phyloP scores from a whole-genome alignment of 2,797 vertebrate species.

The Gymnoscopelus braueri region DNA sequence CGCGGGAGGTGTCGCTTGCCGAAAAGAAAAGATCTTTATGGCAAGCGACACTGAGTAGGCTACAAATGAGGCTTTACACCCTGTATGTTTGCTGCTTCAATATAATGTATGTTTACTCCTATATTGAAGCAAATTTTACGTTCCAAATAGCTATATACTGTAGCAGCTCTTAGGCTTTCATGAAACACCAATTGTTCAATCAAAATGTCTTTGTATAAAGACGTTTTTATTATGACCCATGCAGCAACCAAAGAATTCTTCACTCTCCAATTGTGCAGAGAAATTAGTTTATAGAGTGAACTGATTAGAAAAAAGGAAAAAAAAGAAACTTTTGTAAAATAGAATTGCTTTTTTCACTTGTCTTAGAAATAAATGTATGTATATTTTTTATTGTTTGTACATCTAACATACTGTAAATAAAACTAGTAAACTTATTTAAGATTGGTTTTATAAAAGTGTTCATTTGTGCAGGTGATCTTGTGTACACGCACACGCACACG shows the following conservation, averaged over 20 bases:
- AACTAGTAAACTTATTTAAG: conserved; percentile 62
- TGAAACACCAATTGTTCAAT: conserved; percentile 28
- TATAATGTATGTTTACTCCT: conserved; percentile 29
- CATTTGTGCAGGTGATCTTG: no score
- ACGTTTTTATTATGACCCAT: conserved; percentile 40
- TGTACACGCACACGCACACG: no score
- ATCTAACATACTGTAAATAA: conserved; percentile 87
- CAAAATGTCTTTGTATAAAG: conserved; percentile 16
- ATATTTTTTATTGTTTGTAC: conserved; percentile 85
- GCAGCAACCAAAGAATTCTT: conserved; percentile 66
- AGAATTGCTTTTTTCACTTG: conserved; percentile 63
- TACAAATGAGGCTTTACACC: background rate
- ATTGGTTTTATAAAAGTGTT: background rate
- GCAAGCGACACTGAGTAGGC: no score
- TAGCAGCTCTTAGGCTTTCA: conserved; percentile 17
- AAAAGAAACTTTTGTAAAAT: conserved; percentile 66
- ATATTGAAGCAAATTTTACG: conserved; percentile 18
- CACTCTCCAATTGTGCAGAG: conserved; percentile 28
- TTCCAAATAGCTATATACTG: conserved; percentile 8
- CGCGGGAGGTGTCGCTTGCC: no score
- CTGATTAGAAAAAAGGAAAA: conserved; percentile 6
- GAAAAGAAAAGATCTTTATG: no score
- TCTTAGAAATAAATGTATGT: conserved; percentile 76
- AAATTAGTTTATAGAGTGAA: conserved; percentile 18
- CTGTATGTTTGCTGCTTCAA: conserved; percentile 29